Conservation (phyloP, 2,113 vertebrate genomes). For the Forbesichthys agassizii region DNA sequence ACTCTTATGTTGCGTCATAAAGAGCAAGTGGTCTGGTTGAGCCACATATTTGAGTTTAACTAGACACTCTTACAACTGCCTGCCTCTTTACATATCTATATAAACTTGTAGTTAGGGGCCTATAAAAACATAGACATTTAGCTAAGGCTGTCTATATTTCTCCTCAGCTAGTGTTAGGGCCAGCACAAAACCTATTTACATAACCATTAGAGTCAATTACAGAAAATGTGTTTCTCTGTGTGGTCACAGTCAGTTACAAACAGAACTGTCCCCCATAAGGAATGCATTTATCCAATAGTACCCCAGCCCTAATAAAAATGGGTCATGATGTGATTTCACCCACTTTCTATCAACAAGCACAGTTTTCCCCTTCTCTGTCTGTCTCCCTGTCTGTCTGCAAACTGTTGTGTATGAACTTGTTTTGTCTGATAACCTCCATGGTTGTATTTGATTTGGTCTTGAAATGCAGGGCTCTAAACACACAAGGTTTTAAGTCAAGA, state of each 20-base stretch:
- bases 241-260: constrained; percentile 24
- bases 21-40: not conserved
- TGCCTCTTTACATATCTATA: not conserved
- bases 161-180: constrained; percentile 41
- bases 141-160: constrained; percentile 24
- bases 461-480: not conserved
- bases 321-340: constrained; percentile 10
- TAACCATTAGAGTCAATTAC: constrained; percentile 68
- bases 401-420: not conserved
- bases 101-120: constrained; percentile 1
- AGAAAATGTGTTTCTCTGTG: constrained; percentile 31
- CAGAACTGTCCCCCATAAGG: constrained; percentile 24
- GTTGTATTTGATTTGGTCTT: not conserved
- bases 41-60: constrained; percentile 3
- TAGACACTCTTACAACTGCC: not conserved
- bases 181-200: constrained; percentile 50
- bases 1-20: constrained; percentile 6
- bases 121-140: not conserved
- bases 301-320: constrained; percentile 29
- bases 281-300: constrained; percentile 23
- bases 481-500: too few species aligned
- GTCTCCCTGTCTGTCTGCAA: constrained; percentile 1
- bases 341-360: constrained; percentile 4
- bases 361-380: constrained; percentile 6
- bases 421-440: not conserved